phyloP scores from a whole-genome alignment of 2,888 invertebrate genomes.

The Pimpla rufipes region DNA sequence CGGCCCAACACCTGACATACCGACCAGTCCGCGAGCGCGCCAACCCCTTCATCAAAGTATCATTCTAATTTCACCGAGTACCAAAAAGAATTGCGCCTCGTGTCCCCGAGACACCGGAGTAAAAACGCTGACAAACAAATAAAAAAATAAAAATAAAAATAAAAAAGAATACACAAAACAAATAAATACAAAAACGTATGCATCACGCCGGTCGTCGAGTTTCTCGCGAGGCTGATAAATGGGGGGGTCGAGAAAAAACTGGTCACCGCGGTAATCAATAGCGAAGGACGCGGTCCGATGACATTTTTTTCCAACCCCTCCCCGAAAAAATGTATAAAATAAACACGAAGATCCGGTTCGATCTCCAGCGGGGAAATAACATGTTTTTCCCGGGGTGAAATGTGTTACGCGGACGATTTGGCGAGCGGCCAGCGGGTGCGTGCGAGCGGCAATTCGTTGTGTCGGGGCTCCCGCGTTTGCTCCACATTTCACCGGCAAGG shows the following conservation, averaged over 20 bases:
- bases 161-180: constrained; percentile 33
- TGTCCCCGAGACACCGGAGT: constrained; percentile 10
- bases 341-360: not conserved
- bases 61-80: constrained; percentile 83
- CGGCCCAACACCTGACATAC: constrained; percentile 84
- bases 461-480: constrained; percentile 35
- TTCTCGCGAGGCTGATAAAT: constrained; percentile 50
- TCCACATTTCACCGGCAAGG: constrained; percentile 59
- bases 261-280: not conserved
- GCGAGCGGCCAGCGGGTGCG: constrained; percentile 57
- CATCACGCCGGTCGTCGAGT: constrained; percentile 36
- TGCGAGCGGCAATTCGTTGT: not conserved
- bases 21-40: constrained; percentile 72
- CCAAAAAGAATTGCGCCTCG: constrained; percentile 77
- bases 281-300: not conserved
- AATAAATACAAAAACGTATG: constrained; percentile 59
- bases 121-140: not conserved
- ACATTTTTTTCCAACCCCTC: not conserved
- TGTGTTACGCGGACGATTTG: constrained; percentile 56
- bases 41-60: constrained; percentile 84
- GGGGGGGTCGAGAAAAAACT: constrained; percentile 15
- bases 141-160: too few relatives aligned
- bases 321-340: constrained; percentile 6
- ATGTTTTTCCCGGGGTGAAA: constrained; percentile 40
- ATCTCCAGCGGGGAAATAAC: constrained; percentile 34